Evolutionary conservation across 1,140 invertebrate species (phyloP), one percentile per base, ranked within the genome.

Genomic region (Bemisia tabaci): DNA sequence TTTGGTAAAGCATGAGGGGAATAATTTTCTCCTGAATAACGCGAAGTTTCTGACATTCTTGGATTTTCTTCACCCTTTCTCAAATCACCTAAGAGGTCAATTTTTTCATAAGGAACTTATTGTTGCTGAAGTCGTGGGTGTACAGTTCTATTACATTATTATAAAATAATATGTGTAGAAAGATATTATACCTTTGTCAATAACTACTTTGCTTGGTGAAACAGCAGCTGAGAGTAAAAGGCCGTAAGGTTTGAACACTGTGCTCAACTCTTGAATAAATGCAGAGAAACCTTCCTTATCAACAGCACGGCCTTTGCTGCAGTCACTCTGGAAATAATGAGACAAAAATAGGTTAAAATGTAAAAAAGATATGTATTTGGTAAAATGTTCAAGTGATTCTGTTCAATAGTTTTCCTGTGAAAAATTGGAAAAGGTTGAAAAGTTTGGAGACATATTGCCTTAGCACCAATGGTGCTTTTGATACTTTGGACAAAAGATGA

Each of bases 151-250:
- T 27, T 24, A 64, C 9, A 33, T 23, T 12, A n/a, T 62, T 17
- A n/a, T 22, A 64, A 60, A 60, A 65, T 9, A 39, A 61, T 17
- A 26, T 12, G 23, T 22, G 23, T 64, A 23, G 59, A 63, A 65
- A 60, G 66, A n/a, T n/a, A n/a, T n/a, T n/a, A n/a, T 69, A 77
- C 77, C 79, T 70, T 70, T 70, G 67, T 81, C 76, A 62, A 80
- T 79, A 24, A 80, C 75, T 27, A 74, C 71, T 73, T 80, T 82
- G 70, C 80, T 84, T 1, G 83, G 81, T 2, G 83, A 85, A 2
- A 85, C 83, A 2, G 83, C 82, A 22, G 82, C 77, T 21, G 82
- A 82, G 1, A 85, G 72, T 1, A 84, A 71, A 68, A 76, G 78
- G 9, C 77, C 77, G 68, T 74, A 79, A 23, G 76, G 81, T 71